Base-by-base conservation (phyloP, 2,888 invertebrate genomes). In the Diarsia dahlii region DNA sequence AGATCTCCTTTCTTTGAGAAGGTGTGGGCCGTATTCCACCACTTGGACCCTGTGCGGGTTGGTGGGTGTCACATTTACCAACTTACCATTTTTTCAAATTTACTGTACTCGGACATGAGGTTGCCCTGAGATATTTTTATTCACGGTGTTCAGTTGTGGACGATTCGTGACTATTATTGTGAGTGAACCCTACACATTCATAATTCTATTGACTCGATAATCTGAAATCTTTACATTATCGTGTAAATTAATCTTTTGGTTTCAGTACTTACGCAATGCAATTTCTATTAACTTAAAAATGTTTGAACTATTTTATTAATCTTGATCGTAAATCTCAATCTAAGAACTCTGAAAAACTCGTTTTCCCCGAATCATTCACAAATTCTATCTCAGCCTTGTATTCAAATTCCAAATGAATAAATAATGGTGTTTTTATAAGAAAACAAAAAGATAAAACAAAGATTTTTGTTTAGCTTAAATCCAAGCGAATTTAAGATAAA, bases 361-460 rank as follows among this genome's bases (percentile, higher is more conserved):
- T 67, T 82, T 56, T 60, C 13, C 9, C 60, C n/a, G 12, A 84
- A 69, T 52, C 63, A 84, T 81, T 71, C 39, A 62, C n/a, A 76
- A 70, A 85, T 71, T 71, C 72, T 48, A 71, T 68, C 60, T 56
- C 64, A 78, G 72, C 62, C 45, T 54, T 63, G 39, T 71, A 52
- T 65, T 75, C 71, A 71, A 81, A 18, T 81, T 84, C 54, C 52
- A 67, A 82, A 82, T 72, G 54, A 82, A 85, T 82, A 72, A 82
- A 76, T 66, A 72, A 85, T 58, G 13, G 45, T 50, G 45, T 67
- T 82, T 66, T 66, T 50, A 34, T 67, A 78, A 72, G 71, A 85
- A 85, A 85, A 20, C 67, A 52, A 77, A 70, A 84, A 34, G 20
- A 12, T 71, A 72, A 45, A 48, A 67, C 66, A 71, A 68, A 62